These are phyloP conservation scores for Leptoteleia sp. DNA, from an alignment of 1,140 invertebrate genomes.

Conservation along the genomic window DNA sequence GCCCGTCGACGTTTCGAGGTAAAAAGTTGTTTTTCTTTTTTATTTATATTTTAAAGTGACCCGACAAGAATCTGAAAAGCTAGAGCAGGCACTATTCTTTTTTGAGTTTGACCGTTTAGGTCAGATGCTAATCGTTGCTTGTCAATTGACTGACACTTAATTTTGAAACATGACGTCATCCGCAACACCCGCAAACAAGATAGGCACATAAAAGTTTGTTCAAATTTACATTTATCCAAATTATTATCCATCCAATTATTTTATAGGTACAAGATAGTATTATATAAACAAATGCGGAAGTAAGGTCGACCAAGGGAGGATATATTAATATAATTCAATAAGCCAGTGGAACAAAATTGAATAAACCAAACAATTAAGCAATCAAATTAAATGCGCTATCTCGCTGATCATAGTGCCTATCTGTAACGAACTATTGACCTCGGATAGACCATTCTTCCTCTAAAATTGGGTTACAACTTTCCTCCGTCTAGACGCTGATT, in stretches of 20 bases:
- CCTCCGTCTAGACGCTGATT: conserved; percentile 27
- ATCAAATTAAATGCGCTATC: background rate
- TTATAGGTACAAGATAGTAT: too few relatives aligned
- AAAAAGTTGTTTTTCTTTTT: background rate
- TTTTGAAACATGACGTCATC: conserved; percentile 3
- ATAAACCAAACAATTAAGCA: conserved; percentile 6
- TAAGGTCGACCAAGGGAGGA: background rate
- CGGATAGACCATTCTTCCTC: conserved; percentile 3
- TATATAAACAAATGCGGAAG: conserved; percentile 1
- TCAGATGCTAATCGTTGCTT: conserved; percentile 3
- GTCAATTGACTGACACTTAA: background rate
- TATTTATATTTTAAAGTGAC: too few relatives aligned
- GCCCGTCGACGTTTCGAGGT: conserved; percentile 6
- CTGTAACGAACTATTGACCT: conserved; percentile 26
- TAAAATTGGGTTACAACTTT: conserved; percentile 41
- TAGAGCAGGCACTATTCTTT: too few relatives aligned
- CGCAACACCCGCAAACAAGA: background rate
- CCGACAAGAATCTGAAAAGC: background rate
- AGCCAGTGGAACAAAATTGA: background rate
- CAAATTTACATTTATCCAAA: background rate
- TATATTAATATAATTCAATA: conserved; percentile 1
- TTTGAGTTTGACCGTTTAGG: conserved; percentile 5
- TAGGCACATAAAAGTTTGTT: too few relatives aligned
- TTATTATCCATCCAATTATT: too few relatives aligned
- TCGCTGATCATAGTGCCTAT: background rate